These are phyloP conservation scores for Plagodis dolabraria DNA, from an alignment of 2,888 invertebrate species.

Conservation along the genomic window DNA sequence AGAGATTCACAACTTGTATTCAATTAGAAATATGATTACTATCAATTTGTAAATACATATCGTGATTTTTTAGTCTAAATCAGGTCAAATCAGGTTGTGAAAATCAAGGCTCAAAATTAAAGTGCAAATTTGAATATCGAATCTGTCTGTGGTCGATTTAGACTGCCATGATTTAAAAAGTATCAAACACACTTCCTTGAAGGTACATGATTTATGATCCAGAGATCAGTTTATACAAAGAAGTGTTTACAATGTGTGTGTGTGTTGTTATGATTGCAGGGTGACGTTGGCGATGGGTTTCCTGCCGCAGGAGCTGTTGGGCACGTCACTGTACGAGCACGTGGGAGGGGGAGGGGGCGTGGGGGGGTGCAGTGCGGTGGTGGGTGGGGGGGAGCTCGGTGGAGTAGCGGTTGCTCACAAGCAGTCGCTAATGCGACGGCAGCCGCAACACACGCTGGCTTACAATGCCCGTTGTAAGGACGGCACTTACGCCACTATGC, in stretches of 20 bases:
- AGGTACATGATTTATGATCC: no score
- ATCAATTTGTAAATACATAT: no score
- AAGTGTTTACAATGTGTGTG: not conserved
- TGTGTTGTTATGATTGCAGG: slow-evolving; percentile 73
- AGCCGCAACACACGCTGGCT: slow-evolving; percentile 86
- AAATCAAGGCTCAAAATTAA: no score
- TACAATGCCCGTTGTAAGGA: slow-evolving; percentile 93
- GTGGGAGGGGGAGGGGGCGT: slow-evolving; percentile 93
- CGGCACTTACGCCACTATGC: slow-evolving; percentile 89
- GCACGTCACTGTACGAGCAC: slow-evolving; percentile 97
- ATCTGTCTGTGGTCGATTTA: no score
- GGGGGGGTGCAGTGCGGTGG: slow-evolving; percentile 85
- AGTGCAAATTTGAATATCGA: no score
- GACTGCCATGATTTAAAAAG: no score
- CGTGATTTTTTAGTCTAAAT: no score
- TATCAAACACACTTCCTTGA: no score
- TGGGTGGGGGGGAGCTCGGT: slow-evolving; percentile 88
- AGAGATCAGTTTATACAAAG: no score
- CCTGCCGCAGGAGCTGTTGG: slow-evolving; percentile 96
- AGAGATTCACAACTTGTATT: no score
- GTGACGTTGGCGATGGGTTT: slow-evolving; percentile 95
- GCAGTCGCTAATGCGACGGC: slow-evolving; percentile 87
- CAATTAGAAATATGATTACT: no score
- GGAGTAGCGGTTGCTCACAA: slow-evolving; percentile 93
- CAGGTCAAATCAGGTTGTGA: no score